phyloP scores from a whole-genome alignment of 2,888 invertebrate genomes.

The Platerodrilus igneus region DNA sequence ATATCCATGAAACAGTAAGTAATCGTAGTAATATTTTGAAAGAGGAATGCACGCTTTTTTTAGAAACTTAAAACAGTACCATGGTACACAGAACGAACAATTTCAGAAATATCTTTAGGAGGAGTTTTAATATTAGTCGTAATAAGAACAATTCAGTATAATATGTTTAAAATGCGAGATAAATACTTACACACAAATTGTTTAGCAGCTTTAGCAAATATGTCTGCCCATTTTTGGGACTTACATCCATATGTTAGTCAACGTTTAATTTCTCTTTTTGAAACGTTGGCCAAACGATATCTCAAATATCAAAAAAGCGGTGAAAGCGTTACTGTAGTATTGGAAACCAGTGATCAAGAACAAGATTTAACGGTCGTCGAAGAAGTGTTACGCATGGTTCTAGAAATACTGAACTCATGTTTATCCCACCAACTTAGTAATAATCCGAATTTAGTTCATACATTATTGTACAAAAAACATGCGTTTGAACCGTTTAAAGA shows the following conservation, averaged over 20 bases:
- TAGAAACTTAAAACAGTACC: slow-evolving; percentile 81
- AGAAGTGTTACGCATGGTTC: slow-evolving; percentile 92
- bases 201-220: slow-evolving; percentile 95
- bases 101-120: slow-evolving; percentile 90
- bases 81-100: slow-evolving; percentile 91
- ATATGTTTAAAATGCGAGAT: slow-evolving; percentile 93
- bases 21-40: slow-evolving; percentile 4
- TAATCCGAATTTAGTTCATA: slow-evolving; percentile 91
- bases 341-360: slow-evolving; percentile 50
- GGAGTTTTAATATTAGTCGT: slow-evolving; percentile 91
- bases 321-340: slow-evolving; percentile 29
- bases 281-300: slow-evolving; percentile 86
- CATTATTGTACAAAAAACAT: slow-evolving; percentile 86
- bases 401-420: slow-evolving; percentile 96
- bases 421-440: slow-evolving; percentile 81
- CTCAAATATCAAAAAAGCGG: slow-evolving; percentile 52
- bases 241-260: slow-evolving; percentile 96
- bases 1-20: slow-evolving; percentile 90
- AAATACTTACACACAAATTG: slow-evolving; percentile 99
- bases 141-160: slow-evolving; percentile 95
- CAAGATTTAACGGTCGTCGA: slow-evolving; percentile 90
- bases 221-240: slow-evolving; percentile 90
- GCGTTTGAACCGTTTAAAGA: slow-evolving; percentile 83
- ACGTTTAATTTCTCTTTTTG: slow-evolving; percentile 84
- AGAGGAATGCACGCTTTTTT: slow-evolving; percentile 30